Evolutionary conservation across 2,797 vertebrate genomes (phyloP).

Genomic region (Hyperoplus lanceolatus): DNA sequence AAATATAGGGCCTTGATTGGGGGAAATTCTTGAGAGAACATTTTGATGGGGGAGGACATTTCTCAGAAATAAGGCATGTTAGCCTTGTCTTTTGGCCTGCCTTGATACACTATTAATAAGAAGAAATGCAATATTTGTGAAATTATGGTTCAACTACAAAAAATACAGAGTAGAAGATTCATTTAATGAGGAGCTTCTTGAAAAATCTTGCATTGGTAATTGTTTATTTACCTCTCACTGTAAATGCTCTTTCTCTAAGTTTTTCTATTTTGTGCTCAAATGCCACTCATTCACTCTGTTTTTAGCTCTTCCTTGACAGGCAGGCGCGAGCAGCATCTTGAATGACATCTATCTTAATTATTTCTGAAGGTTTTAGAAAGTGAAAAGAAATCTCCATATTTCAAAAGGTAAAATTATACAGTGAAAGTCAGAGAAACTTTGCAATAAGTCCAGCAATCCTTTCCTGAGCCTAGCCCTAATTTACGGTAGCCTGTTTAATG

Average conservation of each 20-base stretch:
- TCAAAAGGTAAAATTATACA: background rate
- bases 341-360: constrained; percentile 68
- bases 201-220: constrained; percentile 1
- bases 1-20: too few relatives aligned
- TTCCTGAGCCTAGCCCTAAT: constrained; percentile 10
- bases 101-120: too few relatives aligned
- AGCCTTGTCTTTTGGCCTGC: too few relatives aligned
- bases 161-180: background rate
- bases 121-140: too few relatives aligned
- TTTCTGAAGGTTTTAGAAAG: constrained; percentile 48
- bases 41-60: too few relatives aligned
- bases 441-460: constrained; percentile 27
- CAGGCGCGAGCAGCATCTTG: constrained; percentile 48
- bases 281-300: constrained; percentile 71
- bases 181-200: background rate
- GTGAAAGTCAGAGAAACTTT: constrained; percentile 32
- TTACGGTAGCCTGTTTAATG: background rate
- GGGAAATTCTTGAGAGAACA: too few relatives aligned
- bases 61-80: too few relatives aligned
- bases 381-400: constrained; percentile 43
- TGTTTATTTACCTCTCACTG: constrained; percentile 41
- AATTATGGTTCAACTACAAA: too few relatives aligned
- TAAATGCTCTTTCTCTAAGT: constrained; percentile 14
- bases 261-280: constrained; percentile 32
- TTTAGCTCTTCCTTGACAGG: constrained; percentile 60